A percentile compares a stretch with the other conserved stretches of the same genome.
Evolutionary conservation across 2,113 vertebrate species (phyloP).

Genomic region (Oreochromis spilurus): DNA sequence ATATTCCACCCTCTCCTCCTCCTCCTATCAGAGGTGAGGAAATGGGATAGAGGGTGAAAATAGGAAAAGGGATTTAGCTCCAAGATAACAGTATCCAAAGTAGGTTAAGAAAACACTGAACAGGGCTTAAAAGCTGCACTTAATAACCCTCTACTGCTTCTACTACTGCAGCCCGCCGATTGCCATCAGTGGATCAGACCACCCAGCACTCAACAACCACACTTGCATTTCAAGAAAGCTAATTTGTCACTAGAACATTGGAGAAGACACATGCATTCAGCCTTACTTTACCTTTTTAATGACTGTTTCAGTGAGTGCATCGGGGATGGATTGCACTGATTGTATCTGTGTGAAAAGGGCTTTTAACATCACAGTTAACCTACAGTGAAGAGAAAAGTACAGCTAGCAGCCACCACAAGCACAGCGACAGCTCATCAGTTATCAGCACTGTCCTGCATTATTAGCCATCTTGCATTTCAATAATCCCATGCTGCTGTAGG

Average conservation of each 20-base stretch:
- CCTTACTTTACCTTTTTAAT: constrained; percentile 18
- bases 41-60: constrained; percentile 10
- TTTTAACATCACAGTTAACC: constrained; percentile 16
- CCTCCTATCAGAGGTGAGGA: constrained; percentile 16
- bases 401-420: not conserved
- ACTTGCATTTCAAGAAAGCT: not conserved
- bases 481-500: constrained; percentile 30
- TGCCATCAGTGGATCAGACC: constrained; percentile 28
- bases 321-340: constrained; percentile 33
- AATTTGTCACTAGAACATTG: constrained; percentile 3
- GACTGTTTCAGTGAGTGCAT: constrained; percentile 16
- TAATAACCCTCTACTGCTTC: constrained; percentile 25
- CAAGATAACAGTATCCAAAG: constrained; percentile 61
- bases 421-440: not conserved
- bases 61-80: constrained; percentile 37
- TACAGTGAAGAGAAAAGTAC: not conserved
- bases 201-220: constrained; percentile 30
- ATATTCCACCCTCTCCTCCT: constrained; percentile 7
- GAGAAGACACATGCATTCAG: not conserved
- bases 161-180: constrained; percentile 6
- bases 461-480: not conserved
- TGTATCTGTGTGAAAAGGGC: constrained; percentile 13
- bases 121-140: constrained; percentile 31
- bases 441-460: not conserved
- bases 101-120: constrained; percentile 63